These are phyloP conservation scores for Drosophila crucigera DNA, from an alignment of 2,888 invertebrate genomes.

Conservation along the genomic window DNA sequence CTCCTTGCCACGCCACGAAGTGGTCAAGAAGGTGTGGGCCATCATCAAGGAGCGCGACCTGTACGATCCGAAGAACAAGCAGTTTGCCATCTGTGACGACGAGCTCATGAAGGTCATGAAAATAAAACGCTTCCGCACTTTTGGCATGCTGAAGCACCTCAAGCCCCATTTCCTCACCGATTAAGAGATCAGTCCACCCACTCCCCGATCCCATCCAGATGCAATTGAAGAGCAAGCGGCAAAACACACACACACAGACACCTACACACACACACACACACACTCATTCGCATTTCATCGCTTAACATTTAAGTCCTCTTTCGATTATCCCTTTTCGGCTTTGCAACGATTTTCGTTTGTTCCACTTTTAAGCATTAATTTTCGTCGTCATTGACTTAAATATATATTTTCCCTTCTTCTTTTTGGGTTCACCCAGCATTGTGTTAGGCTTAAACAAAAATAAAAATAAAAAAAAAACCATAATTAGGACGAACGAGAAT, in stretches of 20 bases:
- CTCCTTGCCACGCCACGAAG: constrained; percentile 94
- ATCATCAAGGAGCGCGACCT: constrained; percentile 95
- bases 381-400: constrained; percentile 32
- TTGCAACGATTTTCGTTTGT: constrained; percentile 49
- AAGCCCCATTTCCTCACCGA: constrained; percentile 91
- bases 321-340: constrained; percentile 53
- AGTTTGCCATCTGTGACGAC: constrained; percentile 97
- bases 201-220: constrained; percentile 54
- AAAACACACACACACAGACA: constrained; percentile 17
- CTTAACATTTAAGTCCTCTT: constrained; percentile 46
- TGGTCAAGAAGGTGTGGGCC: constrained; percentile 95
- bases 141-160: constrained; percentile 98
- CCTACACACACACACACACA: constrained; percentile 14
- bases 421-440: constrained; percentile 41
- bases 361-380: constrained; percentile 51
- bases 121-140: constrained; percentile 95
- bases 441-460: constrained; percentile 58
- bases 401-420: not conserved
- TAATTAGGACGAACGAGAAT: constrained; percentile 60
- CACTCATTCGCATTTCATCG: constrained; percentile 26
- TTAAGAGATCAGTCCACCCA: constrained; percentile 50
- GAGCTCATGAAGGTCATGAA: constrained; percentile 95
- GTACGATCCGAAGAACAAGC: constrained; percentile 97
- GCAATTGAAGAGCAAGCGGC: constrained; percentile 54
- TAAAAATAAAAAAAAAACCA: not conserved